Conservation (phyloP, 2,113 vertebrate genomes). For the Nesogale talazaci region DNA sequence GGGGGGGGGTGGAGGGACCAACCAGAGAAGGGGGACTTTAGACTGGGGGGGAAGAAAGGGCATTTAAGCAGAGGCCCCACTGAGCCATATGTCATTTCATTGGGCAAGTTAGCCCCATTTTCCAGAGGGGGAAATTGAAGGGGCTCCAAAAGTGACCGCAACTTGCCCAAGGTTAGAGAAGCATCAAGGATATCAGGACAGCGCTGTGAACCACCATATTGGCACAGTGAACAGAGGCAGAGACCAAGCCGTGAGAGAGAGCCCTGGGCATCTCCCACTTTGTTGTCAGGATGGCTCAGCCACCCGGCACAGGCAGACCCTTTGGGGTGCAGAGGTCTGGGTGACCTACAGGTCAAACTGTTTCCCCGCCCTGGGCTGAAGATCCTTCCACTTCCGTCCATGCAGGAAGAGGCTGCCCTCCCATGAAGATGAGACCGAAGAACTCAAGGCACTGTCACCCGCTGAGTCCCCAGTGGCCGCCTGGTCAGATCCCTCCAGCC, state of each 20-base stretch:
- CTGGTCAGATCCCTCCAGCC: slow-evolving; percentile 82
- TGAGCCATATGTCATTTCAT: not conserved
- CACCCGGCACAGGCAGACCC: not conserved
- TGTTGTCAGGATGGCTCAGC: not conserved
- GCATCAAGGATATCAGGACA: not conserved
- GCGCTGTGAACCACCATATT: rapidly evolving
- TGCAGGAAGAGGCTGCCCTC: slow-evolving; percentile 78
- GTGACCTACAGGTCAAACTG: not conserved
- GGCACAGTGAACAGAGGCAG: not conserved
- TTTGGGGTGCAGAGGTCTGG: not conserved
- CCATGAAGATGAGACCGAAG: slow-evolving; percentile 75
- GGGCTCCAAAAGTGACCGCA: not conserved
- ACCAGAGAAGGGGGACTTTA: not conserved
- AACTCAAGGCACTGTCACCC: slow-evolving; percentile 63
- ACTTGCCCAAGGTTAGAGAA: not conserved
- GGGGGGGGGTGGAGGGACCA: no score
- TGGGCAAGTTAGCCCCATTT: not conserved
- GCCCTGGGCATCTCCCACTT: not conserved
- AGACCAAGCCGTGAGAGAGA: not conserved
- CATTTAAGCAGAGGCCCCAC: not conserved
- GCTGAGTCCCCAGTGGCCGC: slow-evolving; percentile 74
- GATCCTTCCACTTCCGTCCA: not conserved
- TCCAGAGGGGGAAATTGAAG: not conserved
- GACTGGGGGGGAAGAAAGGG: not conserved
- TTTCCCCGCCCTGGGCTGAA: not conserved